Conservation (phyloP, 1,140 invertebrate genomes). For the Scaptodrosophila lebanonensis region DNA sequence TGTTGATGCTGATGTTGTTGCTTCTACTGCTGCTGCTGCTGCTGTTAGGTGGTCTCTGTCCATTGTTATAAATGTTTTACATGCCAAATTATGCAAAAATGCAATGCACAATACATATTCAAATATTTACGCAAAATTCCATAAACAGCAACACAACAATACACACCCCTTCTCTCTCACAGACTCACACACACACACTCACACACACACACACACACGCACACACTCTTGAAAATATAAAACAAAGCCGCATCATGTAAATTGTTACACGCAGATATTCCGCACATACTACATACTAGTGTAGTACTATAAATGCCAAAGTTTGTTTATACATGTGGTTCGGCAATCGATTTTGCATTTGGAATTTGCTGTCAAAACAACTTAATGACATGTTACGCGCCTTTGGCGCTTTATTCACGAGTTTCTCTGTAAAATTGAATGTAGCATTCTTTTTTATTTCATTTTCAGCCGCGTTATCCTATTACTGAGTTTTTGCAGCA, state of each 20-base stretch:
- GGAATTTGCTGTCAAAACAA: conserved; percentile 65
- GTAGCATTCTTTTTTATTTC: conserved; percentile 21
- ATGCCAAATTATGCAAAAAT: conserved; percentile 74
- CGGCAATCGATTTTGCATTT: conserved; percentile 55
- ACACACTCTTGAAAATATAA: too few species aligned
- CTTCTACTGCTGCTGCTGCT: too few species aligned
- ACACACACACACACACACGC: conserved; percentile 16
- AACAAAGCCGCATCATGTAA: conserved; percentile 20
- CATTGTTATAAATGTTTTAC: conserved; percentile 68
- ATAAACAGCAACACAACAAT: too few species aligned
- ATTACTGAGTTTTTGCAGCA: background rate
- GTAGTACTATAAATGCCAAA: conserved; percentile 10
- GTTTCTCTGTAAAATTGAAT: too few species aligned
- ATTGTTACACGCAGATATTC: too few species aligned
- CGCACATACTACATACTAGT: conserved; percentile 2
- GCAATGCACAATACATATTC: conserved; percentile 61
- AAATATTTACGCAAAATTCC: conserved; percentile 52
- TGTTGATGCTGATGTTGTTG: too few species aligned
- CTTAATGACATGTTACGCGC: conserved; percentile 64
- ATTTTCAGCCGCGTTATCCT: conserved; percentile 7
- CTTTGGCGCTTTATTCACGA: too few species aligned
- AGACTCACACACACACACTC: conserved; percentile 18
- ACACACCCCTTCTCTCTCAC: too few species aligned
- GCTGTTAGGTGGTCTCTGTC: too few species aligned
- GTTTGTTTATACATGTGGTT: background rate